phyloP scores from a whole-genome alignment of 1,140 invertebrate genomes.

The Protaetia brevitarsis region DNA sequence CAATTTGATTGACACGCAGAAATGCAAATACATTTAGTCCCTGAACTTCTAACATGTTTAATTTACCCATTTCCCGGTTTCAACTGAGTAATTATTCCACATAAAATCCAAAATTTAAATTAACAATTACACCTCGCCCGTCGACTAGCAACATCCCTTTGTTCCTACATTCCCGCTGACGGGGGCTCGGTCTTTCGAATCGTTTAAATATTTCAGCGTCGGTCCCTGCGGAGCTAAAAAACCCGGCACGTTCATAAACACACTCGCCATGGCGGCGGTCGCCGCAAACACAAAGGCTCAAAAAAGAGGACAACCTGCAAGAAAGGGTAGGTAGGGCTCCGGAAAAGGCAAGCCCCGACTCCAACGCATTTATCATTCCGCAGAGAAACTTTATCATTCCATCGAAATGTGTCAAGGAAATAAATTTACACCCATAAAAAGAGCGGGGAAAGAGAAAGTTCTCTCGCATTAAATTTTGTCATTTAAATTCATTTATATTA shows the following conservation, averaged over 20 bases:
- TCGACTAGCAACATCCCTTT: not conserved
- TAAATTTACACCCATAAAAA: slow-evolving; percentile 2
- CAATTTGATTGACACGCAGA: no score
- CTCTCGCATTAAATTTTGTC: not conserved
- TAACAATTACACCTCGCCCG: not conserved
- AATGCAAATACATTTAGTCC: no score
- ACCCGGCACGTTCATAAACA: not conserved
- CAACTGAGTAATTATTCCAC: no score
- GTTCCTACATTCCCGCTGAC: not conserved
- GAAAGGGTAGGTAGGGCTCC: not conserved
- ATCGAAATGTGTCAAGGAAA: slow-evolving; percentile 5
- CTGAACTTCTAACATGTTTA: no score
- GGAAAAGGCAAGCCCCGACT: not conserved
- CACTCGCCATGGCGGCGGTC: not conserved
- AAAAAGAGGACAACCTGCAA: not conserved
- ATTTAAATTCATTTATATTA: slow-evolving; percentile 18
- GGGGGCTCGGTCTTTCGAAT: not conserved
- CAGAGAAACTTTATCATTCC: not conserved
- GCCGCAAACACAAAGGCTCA: not conserved
- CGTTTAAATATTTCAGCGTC: slow-evolving; percentile 2
- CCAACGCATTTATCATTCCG: not conserved
- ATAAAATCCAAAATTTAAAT: not conserved
- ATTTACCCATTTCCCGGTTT: no score
- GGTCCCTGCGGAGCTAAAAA: not conserved
- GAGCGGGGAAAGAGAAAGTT: not conserved